A percentile compares a stretch with the other conserved stretches of the same genome.
Evolutionary conservation across 1,140 invertebrate species (phyloP).

Genomic region (Magallana gigas): DNA sequence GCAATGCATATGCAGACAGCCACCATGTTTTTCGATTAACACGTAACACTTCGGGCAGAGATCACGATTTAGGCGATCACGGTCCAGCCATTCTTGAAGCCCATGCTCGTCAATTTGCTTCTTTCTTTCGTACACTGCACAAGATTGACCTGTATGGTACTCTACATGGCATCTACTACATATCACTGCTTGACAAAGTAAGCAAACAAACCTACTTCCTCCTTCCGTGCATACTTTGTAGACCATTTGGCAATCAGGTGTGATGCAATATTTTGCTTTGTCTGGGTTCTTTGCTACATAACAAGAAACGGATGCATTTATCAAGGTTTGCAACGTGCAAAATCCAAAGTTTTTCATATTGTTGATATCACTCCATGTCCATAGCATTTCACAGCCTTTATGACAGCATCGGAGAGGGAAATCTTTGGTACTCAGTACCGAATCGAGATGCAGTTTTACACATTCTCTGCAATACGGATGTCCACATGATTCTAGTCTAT

Average conservation of each 20-base stretch:
- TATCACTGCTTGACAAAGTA: conserved; percentile 60
- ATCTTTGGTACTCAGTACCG: conserved; percentile 49
- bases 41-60: conserved; percentile 67
- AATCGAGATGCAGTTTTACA: conserved; percentile 58
- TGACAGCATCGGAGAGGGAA: conserved; percentile 69
- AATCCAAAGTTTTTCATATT: conserved; percentile 45
- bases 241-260: conserved; percentile 70
- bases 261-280: conserved; percentile 65
- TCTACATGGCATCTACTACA: conserved; percentile 67
- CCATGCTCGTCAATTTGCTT: conserved; percentile 35
- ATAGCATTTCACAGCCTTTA: conserved; percentile 63
- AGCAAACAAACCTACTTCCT: conserved; percentile 63
- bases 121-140: conserved; percentile 60
- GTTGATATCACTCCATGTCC: conserved; percentile 63
- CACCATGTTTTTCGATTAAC: conserved; percentile 67
- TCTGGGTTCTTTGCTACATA: conserved; percentile 60
- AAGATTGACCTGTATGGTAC: conserved; percentile 70
- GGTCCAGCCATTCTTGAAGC: conserved; percentile 53
- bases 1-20: conserved; percentile 69
- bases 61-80: conserved; percentile 57
- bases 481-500: conserved; percentile 71
- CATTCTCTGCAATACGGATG: conserved; percentile 73
- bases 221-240: conserved; percentile 63
- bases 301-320: conserved; percentile 53
- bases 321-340: conserved; percentile 51